Evolutionary conservation across 2,888 invertebrate genomes (phyloP).

Genomic region (Cacoxenus indagator): DNA sequence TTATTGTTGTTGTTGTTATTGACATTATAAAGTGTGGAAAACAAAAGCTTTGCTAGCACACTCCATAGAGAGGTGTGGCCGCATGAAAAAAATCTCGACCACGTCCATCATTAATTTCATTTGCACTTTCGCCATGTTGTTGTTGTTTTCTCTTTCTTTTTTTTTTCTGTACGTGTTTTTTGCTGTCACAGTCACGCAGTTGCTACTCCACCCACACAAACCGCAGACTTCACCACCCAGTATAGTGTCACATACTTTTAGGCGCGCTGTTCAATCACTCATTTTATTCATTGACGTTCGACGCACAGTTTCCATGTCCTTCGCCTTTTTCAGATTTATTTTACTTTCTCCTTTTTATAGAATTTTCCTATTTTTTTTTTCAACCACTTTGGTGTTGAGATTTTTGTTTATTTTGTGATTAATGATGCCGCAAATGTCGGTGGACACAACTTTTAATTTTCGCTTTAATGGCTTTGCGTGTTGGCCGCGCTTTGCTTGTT

Average conservation of each 20-base stretch:
- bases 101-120: constrained; percentile 15
- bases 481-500: background rate
- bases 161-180: too few relatives aligned
- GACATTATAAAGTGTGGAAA: constrained; percentile 4
- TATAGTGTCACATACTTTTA: constrained; percentile 6
- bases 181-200: background rate
- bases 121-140: constrained; percentile 4
- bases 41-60: too few relatives aligned
- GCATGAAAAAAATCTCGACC: background rate
- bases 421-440: constrained; percentile 30
- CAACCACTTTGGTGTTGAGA: background rate
- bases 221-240: background rate
- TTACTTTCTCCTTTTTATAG: background rate
- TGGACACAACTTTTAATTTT: constrained; percentile 34
- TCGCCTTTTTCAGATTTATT: background rate
- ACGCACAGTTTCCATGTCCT: background rate
- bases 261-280: constrained; percentile 6
- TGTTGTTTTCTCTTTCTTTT: too few relatives aligned
- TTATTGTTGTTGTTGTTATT: background rate
- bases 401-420: constrained; percentile 27
- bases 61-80: too few relatives aligned
- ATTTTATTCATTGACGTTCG: background rate
- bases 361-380: constrained; percentile 1
- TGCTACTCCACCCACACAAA: background rate
- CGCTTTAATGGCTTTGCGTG: constrained; percentile 11